Evolutionary conservation across 1,140 invertebrate genomes (phyloP).

Genomic region (Hylaeus anthracinus): DNA sequence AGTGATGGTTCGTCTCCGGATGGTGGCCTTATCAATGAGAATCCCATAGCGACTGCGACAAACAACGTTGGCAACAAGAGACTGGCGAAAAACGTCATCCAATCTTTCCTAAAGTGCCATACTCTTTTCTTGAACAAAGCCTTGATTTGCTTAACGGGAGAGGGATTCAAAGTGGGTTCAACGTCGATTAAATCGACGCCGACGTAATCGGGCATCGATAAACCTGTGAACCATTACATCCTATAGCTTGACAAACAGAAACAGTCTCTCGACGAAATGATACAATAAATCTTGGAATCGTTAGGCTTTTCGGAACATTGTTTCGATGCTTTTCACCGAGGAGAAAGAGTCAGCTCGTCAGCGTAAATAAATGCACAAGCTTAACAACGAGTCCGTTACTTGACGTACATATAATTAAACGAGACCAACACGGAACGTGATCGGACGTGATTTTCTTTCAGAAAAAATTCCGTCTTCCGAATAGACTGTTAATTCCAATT

Average conservation of each 20-base stretch:
- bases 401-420: too few relatives aligned
- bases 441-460: too few relatives aligned
- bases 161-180: conserved; percentile 65
- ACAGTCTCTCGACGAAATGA: too few relatives aligned
- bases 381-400: too few relatives aligned
- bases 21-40: conserved; percentile 85
- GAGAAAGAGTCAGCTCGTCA: too few relatives aligned
- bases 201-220: conserved; percentile 62
- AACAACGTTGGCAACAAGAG: conserved; percentile 84
- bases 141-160: conserved; percentile 68
- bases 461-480: too few relatives aligned
- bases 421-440: too few relatives aligned
- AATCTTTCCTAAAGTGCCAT: conserved; percentile 83
- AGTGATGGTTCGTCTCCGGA: conserved; percentile 83
- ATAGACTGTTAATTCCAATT: too few relatives aligned
- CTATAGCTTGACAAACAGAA: background rate
- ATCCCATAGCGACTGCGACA: conserved; percentile 85
- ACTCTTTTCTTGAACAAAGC: conserved; percentile 82
- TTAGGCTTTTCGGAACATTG: too few relatives aligned
- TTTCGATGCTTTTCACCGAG: too few relatives aligned
- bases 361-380: too few relatives aligned
- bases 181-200: conserved; percentile 75
- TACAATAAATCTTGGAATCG: too few relatives aligned
- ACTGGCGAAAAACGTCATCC: conserved; percentile 83
- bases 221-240: conserved; percentile 30